Evolutionary conservation across 2,113 vertebrate species (phyloP).

Genomic region (human (Homo sapiens)): GRCh38 chr11:44997001-44997500

Average conservation of each 20-base stretch:
- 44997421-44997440: neutral
- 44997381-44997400: neutral
- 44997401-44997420: neutral
- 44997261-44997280: neutral
- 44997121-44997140: neutral
- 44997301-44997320: neutral
- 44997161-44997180: fast-evolving
- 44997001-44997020: neutral
- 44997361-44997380: neutral
- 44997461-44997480: fast-evolving
- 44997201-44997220: neutral
- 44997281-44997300: neutral
- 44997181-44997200: neutral
- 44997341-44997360: neutral
- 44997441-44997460: neutral
- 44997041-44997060: neutral
- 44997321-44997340: neutral
- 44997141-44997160: neutral
- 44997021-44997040: fast-evolving
- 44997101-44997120: neutral
- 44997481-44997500: neutral
- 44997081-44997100: neutral
- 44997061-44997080: neutral
- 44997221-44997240: neutral
- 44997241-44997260: neutral